Evolutionary conservation across 1,140 invertebrate genomes (phyloP).

Genomic region (Aphaenogaster rudis): DNA sequence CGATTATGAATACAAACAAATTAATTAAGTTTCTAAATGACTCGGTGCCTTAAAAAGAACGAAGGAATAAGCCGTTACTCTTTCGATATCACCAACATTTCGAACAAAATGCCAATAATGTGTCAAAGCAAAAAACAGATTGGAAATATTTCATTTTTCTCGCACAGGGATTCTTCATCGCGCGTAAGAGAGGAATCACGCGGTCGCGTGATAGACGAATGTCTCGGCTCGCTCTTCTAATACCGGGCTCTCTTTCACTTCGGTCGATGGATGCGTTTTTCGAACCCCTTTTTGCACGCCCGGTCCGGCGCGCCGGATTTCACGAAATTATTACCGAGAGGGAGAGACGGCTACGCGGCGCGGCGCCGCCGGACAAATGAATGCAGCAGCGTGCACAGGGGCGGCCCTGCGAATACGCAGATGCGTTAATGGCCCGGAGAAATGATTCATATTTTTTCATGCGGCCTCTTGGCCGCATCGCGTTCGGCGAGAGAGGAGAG

Average conservation of each 20-base stretch:
- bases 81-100: not conserved
- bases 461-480: constrained; percentile 11
- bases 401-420: constrained; percentile 68
- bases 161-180: not conserved
- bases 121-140: not conserved
- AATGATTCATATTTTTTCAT: constrained; percentile 71
- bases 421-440: constrained; percentile 67
- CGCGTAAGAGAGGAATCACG: not conserved
- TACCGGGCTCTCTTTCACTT: constrained; percentile 25
- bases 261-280: constrained; percentile 17
- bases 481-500: not conserved
- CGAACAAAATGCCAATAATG: not conserved
- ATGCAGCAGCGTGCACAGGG: constrained; percentile 56
- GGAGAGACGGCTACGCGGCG: constrained; percentile 44
- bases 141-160: not conserved
- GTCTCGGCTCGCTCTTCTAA: constrained; percentile 36
- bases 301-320: constrained; percentile 62
- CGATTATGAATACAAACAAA: not conserved
- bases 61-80: not conserved
- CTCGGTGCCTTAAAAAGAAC: not conserved
- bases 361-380: constrained; percentile 66
- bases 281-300: constrained; percentile 47
- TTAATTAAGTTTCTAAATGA: not conserved
- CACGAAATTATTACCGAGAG: constrained; percentile 74
- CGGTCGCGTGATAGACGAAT: constrained; percentile 32